A percentile compares a stretch with the other conserved stretches of the same genome.
Evolutionary conservation across 1,140 invertebrate genomes (phyloP).

Genomic region (Marisa cornuarietis): DNA sequence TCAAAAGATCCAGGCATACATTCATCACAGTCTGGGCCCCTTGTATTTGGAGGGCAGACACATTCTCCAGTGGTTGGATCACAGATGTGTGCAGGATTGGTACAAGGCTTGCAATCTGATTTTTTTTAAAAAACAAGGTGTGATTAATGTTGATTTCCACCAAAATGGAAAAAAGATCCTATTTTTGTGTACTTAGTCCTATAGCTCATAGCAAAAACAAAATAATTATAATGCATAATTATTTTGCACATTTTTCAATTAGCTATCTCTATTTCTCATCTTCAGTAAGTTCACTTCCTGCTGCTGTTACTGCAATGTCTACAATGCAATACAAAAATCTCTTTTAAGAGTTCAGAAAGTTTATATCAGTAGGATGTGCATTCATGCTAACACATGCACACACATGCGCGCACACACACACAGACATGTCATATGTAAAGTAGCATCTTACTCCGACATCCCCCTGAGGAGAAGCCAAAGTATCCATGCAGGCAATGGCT

Average conservation of each 20-base stretch:
- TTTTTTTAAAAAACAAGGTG: not conserved
- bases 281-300: not conserved
- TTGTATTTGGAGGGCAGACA: constrained; percentile 83
- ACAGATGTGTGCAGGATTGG: constrained; percentile 62
- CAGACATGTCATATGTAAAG: constrained; percentile 82
- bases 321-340: not conserved
- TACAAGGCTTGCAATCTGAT: constrained; percentile 75
- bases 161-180: too few relatives aligned
- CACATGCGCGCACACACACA: too few relatives aligned
- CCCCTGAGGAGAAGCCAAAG: constrained; percentile 82
- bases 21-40: constrained; percentile 86
- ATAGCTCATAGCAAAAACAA: not conserved
- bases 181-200: not conserved
- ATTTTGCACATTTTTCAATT: too few relatives aligned
- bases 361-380: not conserved
- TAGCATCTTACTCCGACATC: constrained; percentile 72
- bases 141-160: not conserved
- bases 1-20: constrained; percentile 75
- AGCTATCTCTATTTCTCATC: not conserved
- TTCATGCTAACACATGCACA: not conserved
- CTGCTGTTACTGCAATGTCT: not conserved
- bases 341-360: not conserved
- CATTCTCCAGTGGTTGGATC: constrained; percentile 72
- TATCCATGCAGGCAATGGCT: constrained; percentile 80
- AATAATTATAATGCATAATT: not conserved